A percentile compares a stretch with the other conserved stretches of the same genome.
These are phyloP conservation scores for Rynchops niger DNA, from an alignment of 2,113 vertebrate species.

Conservation along the genomic window DNA sequence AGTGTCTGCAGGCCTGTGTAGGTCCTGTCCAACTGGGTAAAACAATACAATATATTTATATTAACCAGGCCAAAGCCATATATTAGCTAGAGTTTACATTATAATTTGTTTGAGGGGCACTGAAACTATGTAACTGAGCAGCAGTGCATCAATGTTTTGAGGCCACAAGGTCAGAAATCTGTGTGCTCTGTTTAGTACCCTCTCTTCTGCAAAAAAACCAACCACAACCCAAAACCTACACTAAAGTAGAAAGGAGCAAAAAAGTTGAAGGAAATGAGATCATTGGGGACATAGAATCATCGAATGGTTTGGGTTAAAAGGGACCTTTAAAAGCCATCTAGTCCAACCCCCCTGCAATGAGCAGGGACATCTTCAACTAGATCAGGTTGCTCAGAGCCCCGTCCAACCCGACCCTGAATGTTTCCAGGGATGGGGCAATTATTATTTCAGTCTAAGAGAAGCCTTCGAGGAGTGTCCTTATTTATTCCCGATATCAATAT, in stretches of 20 bases:
- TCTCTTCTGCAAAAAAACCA: neutral
- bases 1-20: constrained; percentile 98
- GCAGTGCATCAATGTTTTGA: neutral
- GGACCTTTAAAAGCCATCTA: neutral
- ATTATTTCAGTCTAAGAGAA: neutral
- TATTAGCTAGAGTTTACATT: neutral
- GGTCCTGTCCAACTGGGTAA: constrained; percentile 91
- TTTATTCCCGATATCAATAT: neutral
- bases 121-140: neutral
- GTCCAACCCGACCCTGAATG: neutral
- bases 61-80: neutral
- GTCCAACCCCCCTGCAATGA: neutral
- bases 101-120: neutral
- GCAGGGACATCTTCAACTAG: neutral
- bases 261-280: neutral
- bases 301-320: neutral
- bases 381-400: neutral
- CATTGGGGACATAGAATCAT: neutral
- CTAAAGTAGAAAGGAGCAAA: neutral
- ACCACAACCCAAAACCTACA: neutral
- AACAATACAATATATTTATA: neutral
- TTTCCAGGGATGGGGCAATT: neutral
- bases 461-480: neutral
- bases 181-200: neutral
- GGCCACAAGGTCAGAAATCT: neutral